Percentiles rank a stretch among this genome's conserved stretches.
Conservation (phyloP, 64 coral and sea anemone species). For the Trachythela sp. region DNA sequence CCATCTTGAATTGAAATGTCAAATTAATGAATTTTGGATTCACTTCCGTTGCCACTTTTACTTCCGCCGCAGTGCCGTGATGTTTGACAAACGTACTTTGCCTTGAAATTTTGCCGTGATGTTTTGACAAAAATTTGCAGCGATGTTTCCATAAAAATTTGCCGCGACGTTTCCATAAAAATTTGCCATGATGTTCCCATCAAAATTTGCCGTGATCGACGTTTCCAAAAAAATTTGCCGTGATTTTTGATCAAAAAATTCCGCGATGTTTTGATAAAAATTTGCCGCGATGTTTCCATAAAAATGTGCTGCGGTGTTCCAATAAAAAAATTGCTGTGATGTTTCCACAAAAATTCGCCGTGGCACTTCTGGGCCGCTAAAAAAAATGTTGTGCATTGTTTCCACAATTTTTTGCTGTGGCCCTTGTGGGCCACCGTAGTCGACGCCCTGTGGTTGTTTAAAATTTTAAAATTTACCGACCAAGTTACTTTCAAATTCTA, state of each 20-base stretch:
- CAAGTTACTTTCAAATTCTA: too few relatives aligned
- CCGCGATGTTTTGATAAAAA: background rate
- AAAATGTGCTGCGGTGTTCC: too few relatives aligned
- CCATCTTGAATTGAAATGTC: background rate
- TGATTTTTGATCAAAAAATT: background rate
- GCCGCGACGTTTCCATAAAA: background rate
- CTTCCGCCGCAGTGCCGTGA: too few relatives aligned
- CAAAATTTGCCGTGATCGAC: background rate
- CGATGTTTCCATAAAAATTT: background rate
- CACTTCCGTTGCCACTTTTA: background rate
- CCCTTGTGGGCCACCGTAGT: background rate
- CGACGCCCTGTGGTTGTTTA: too few relatives aligned
- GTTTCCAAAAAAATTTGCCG: background rate
- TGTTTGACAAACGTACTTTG: too few relatives aligned
- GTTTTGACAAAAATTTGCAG: background rate
- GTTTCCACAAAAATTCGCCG: too few relatives aligned
- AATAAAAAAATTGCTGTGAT: background rate
- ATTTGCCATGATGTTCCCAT: too few relatives aligned
- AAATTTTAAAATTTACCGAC: too few relatives aligned
- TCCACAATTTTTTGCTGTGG: too few relatives aligned
- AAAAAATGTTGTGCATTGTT: too few relatives aligned
- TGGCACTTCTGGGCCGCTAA: too few relatives aligned
- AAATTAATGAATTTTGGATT: background rate
- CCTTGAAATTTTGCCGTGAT: too few relatives aligned
- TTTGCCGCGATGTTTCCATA: background rate